Base-by-base conservation (phyloP, 1,140 invertebrate species). In the Himalopsyche phryganea region DNA sequence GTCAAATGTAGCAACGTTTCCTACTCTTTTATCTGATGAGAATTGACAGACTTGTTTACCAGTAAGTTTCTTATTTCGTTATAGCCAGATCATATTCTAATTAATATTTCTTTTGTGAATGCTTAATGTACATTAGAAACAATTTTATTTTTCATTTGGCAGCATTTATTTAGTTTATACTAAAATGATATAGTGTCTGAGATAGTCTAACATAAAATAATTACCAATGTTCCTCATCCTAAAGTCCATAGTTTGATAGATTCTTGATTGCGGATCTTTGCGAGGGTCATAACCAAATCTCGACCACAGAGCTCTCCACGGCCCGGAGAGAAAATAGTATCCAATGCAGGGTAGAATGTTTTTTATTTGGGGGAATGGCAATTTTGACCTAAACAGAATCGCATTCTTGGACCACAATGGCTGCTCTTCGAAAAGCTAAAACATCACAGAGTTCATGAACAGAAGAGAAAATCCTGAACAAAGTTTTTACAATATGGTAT, bases 171-270 rank as follows among this genome's bases (percentile, higher is more conserved):
- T n/a, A n/a, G n/a, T n/a, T n/a, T n/a, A n/a, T n/a, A n/a, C n/a
- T n/a, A n/a, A n/a, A n/a, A n/a, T n/a, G n/a, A n/a, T n/a, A n/a
- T n/a, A n/a, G n/a, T n/a, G n/a, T n/a, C n/a, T n/a, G n/a, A n/a
- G n/a, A n/a, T n/a, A n/a, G n/a, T n/a, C n/a, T n/a, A n/a, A n/a
- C n/a, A n/a, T n/a, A n/a, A n/a, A n/a, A 15, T 19, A 46, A 7
- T 71, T 73, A 85, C 83, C 82, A 76, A 78, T 78, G 61, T 83
- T 79, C 69, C 90, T 81, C 23, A 93, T 71, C 63, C 93, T 81
- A 69, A 90, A 95, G 75, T 96, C 92, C 19, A 97, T 77, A 9
- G 85, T 87, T 60, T 97, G 94, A 71, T 92, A 95, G 40, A 84
- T 84, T 64, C 88, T 86, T 19, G 90, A 81, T 1, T 76, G 69